Base-by-base conservation (phyloP, 2,797 vertebrate genomes). In the Pterois miles region DNA sequence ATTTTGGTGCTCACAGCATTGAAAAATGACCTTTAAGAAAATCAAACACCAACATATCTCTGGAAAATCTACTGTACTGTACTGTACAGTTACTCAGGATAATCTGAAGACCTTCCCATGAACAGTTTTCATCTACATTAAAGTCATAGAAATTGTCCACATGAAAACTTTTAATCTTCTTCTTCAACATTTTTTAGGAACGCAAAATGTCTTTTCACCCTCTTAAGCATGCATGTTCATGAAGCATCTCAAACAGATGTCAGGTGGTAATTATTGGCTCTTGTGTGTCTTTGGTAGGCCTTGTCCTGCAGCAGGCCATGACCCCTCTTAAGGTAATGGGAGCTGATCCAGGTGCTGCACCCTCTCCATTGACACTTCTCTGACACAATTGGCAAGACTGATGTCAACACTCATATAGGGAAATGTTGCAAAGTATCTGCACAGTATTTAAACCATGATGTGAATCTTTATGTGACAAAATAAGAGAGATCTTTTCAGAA, bases 341-440 rank as follows among this genome's bases (percentile, higher is more conserved):
- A 57, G 70, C 76, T 52, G 38, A 80, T 89, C 80, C 88, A 89
- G 86, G 86, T 89, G 85, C 84, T 81, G 54, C 70, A 82, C 33
- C 14, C 20, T 74, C 58, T 65, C 69, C 52, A 74, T 80, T 78
- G 65, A 80, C 69, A 78, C 57, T 7, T 63, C 54, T 75, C 12
- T 4, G 22, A 78, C 40, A 66, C 22, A 62, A 33, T 34, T 48
- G 27, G 8, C 25, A 59, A 66, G 83, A 65, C 22, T 31, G 27
- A 34, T 75, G 65, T 70, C 58, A 63, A 57, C 25, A 18, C 18
- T 56, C 20, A 38, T 29, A 67, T 16, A 3, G 56, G 34, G 8
- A 36, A 60, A 65, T 20, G 23, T 5, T 63, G 18, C 74, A 18
- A 75, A 57, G 74, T 20, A 46, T 23, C 57, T 59, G 40, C n/a